Conservation (phyloP, 1,140 invertebrate genomes). For the Caenorhabditis brenneri region DNA sequence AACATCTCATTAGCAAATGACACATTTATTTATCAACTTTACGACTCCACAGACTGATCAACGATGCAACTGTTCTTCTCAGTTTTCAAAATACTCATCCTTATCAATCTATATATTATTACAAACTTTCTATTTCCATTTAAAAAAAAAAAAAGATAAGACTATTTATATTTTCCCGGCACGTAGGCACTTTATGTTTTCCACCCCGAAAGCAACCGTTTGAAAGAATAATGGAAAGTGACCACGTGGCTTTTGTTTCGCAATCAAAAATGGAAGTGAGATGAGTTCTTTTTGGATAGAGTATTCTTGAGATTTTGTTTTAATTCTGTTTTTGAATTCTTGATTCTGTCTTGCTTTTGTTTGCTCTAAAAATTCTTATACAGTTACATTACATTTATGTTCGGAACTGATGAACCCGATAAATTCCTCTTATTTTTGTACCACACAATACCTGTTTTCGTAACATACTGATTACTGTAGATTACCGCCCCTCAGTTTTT, state of each 20-base stretch:
- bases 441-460: too few species aligned
- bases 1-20: too few species aligned
- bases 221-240: not conserved
- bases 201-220: not conserved
- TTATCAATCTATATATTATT: not conserved
- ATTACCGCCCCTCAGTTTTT: too few species aligned
- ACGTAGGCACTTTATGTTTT: not conserved
- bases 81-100: not conserved
- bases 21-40: too few species aligned
- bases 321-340: not conserved
- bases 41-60: too few species aligned
- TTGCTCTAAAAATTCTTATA: too few species aligned
- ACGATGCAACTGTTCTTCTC: too few species aligned
- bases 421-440: too few species aligned
- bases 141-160: not conserved
- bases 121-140: not conserved
- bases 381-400: too few species aligned
- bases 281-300: too few species aligned
- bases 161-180: not conserved
- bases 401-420: too few species aligned
- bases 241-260: conserved; percentile 22
- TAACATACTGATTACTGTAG: too few species aligned
- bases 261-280: not conserved
- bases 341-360: not conserved
- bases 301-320: not conserved